Conservation (phyloP, 2,888 invertebrate genomes). For the Microlaimidae sp. region DNA sequence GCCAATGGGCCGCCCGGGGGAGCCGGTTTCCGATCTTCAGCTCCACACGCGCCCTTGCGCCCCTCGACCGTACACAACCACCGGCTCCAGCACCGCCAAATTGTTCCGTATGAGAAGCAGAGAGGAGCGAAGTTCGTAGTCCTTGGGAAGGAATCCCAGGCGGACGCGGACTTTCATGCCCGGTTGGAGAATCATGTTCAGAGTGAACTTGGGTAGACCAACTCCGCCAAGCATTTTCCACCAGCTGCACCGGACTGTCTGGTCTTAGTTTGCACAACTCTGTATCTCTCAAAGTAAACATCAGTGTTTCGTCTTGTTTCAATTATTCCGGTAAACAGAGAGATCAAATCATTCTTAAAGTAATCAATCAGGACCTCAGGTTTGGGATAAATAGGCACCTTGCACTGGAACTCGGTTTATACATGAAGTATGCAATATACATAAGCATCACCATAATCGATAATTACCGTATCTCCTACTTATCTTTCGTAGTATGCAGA, state of each 20-base stretch:
- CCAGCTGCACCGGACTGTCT: constrained; percentile 34
- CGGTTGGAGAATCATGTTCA: constrained; percentile 48
- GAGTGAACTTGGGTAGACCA: constrained; percentile 41
- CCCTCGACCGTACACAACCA: constrained; percentile 64
- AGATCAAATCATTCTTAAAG: constrained; percentile 21
- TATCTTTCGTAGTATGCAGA: too few species aligned
- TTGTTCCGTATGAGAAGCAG: constrained; percentile 56
- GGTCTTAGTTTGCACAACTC: constrained; percentile 30
- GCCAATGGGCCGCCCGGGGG: constrained; percentile 55
- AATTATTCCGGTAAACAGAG: constrained; percentile 20
- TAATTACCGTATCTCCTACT: too few species aligned
- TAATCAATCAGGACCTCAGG: constrained; percentile 43
- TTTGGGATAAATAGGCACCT: constrained; percentile 53
- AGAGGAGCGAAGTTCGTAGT: constrained; percentile 40
- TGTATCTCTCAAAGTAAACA: constrained; percentile 39
- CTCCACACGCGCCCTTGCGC: constrained; percentile 64
- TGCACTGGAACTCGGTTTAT: too few species aligned
- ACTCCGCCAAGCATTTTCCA: constrained; percentile 35
- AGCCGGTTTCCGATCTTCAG: constrained; percentile 73
- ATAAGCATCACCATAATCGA: too few species aligned
- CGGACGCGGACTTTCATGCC: constrained; percentile 40
- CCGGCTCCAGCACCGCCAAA: constrained; percentile 68
- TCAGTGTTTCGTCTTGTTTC: constrained; percentile 40
- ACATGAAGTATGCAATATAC: too few species aligned
- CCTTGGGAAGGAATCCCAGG: constrained; percentile 41